phyloP scores from a whole-genome alignment of 1,140 invertebrate species.

The Portunus trituberculatus region DNA sequence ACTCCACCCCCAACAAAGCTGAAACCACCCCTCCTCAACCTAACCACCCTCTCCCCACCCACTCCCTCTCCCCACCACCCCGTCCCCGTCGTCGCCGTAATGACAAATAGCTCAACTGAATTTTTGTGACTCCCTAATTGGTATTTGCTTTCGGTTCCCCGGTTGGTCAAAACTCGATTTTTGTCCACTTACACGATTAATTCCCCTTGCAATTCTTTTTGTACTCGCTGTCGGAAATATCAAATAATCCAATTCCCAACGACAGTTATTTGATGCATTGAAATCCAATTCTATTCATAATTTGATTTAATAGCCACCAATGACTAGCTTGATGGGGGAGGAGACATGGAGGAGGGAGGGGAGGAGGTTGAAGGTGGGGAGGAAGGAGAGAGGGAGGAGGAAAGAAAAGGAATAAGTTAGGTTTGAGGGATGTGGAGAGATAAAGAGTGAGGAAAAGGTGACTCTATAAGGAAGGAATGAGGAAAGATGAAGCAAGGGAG shows the following conservation, averaged over 20 bases:
- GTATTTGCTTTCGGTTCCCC: slow-evolving; percentile 47
- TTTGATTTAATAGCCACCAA: slow-evolving; percentile 69
- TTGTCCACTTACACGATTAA: slow-evolving; percentile 52
- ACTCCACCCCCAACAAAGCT: background rate
- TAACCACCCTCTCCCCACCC: background rate
- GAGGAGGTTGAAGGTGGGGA: background rate
- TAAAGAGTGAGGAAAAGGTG: too few species aligned
- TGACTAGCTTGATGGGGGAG: slow-evolving; percentile 20
- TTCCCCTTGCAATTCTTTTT: slow-evolving; percentile 48
- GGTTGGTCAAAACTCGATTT: slow-evolving; percentile 65
- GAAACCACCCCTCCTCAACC: background rate
- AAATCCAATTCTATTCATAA: slow-evolving; percentile 68
- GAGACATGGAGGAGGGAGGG: background rate
- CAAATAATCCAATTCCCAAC: slow-evolving; percentile 60
- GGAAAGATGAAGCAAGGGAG: background rate
- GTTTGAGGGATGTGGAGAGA: too few species aligned
- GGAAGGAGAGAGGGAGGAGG: background rate
- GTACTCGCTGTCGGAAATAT: slow-evolving; percentile 49
- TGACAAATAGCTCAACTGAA: background rate
- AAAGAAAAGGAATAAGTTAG: too few species aligned
- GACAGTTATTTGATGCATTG: slow-evolving; percentile 71
- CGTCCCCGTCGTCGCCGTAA: background rate
- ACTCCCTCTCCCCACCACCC: background rate
- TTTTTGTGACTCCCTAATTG: slow-evolving; percentile 42
- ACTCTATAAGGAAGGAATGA: too few species aligned